A percentile compares a stretch with the other conserved stretches of the same genome.
Evolutionary conservation across 2,113 vertebrate species (phyloP).

Genomic region (Zapus hudsonius): DNA sequence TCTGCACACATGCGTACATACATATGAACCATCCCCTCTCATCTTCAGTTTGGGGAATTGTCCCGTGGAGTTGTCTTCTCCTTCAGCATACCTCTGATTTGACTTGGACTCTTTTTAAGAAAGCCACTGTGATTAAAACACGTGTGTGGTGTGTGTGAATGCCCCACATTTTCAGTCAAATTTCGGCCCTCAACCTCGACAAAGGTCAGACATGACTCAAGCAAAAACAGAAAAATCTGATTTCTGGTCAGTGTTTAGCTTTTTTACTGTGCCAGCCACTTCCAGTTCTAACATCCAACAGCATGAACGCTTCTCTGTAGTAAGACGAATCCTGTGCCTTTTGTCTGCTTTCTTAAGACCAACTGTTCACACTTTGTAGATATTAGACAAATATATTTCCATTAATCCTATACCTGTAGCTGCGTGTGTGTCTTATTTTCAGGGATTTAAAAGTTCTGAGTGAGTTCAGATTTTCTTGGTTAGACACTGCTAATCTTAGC

Average conservation of each 20-base stretch:
- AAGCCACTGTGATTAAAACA: constrained; percentile 62
- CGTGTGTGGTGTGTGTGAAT: background rate
- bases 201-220: constrained; percentile 58
- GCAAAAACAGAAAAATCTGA: background rate
- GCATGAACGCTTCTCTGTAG: constrained; percentile 76
- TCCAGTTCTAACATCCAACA: constrained; percentile 58
- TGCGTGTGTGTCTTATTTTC: constrained; percentile 61
- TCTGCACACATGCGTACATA: background rate
- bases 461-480: background rate
- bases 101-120: constrained; percentile 50
- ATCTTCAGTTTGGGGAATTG: constrained; percentile 19
- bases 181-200: constrained; percentile 18
- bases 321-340: constrained; percentile 82
- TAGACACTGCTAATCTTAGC: background rate
- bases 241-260: constrained; percentile 64
- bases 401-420: constrained; percentile 52
- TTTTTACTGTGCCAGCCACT: constrained; percentile 65
- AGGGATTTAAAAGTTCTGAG: constrained; percentile 14
- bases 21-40: constrained; percentile 25
- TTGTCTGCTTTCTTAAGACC: constrained; percentile 80
- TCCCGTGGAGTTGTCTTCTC: constrained; percentile 33
- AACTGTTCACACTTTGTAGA: constrained; percentile 70
- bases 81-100: background rate
- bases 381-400: constrained; percentile 66
- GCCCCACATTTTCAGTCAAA: constrained; percentile 19